These are phyloP conservation scores for Brachylomia viminalis DNA, from an alignment of 2,888 invertebrate genomes.

Conservation along the genomic window DNA sequence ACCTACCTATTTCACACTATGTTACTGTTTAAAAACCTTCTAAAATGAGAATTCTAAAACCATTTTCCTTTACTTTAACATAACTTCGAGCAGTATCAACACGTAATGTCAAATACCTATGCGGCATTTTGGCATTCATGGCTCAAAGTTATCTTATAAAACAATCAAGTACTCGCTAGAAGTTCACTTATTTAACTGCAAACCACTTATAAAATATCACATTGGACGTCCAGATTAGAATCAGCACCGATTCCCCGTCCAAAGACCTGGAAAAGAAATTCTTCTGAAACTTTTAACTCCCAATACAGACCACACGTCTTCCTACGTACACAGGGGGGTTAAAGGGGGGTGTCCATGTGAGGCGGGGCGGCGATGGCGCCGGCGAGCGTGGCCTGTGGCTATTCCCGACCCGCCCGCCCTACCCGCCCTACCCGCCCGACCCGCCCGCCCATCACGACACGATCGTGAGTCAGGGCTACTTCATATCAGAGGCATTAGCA, in stretches of 20 bases:
- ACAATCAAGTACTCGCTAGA: neutral
- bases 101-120: neutral
- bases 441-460: constrained; percentile 73
- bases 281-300: neutral
- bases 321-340: constrained; percentile 40
- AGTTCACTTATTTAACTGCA: neutral
- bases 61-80: neutral
- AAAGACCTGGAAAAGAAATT: neutral
- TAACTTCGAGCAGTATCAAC: neutral
- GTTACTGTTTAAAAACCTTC: neutral
- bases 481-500: constrained; percentile 51
- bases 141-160: neutral
- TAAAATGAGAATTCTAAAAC: neutral
- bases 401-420: constrained; percentile 80
- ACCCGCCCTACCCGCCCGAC: constrained; percentile 71
- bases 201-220: neutral
- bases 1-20: too few species aligned
- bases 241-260: neutral
- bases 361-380: constrained; percentile 82
- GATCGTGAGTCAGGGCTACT: constrained; percentile 63
- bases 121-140: neutral
- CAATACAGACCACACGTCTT: constrained; percentile 44
- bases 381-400: constrained; percentile 86
- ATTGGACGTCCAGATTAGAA: neutral
- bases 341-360: constrained; percentile 75